phyloP scores from a whole-genome alignment of 2,113 vertebrate genomes.

The Reinhardtius hippoglossoides region DNA sequence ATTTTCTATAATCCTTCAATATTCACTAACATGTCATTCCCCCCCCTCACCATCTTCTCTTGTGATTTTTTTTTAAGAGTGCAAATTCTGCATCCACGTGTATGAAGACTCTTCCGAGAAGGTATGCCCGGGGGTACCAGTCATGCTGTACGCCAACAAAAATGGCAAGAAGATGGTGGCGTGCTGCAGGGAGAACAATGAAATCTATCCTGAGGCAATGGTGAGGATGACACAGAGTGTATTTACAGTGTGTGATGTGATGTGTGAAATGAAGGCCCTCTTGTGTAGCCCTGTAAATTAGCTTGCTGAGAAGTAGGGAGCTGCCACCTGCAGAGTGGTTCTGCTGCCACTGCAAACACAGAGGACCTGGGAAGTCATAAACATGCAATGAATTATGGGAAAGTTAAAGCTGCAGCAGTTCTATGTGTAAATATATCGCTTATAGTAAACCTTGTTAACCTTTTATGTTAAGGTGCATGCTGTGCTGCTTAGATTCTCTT shows the following conservation, averaged over 20 bases:
- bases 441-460: no score
- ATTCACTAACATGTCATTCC: no score
- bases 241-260: no score
- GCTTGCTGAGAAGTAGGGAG: no score
- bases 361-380: neutral
- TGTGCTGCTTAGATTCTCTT: no score
- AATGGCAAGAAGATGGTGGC: neutral
- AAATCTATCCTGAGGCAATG: conserved; percentile 16
- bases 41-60: no score
- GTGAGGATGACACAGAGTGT: conserved; percentile 35
- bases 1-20: no score
- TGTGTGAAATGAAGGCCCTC: no score
- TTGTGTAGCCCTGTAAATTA: no score
- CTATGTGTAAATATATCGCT: neutral
- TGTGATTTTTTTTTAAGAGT: conserved; percentile 16
- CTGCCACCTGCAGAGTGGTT: no score
- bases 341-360: neutral
- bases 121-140: fast-evolving
- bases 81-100: conserved; percentile 16
- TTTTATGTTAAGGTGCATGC: no score
- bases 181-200: neutral
- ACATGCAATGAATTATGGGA: neutral
- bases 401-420: neutral
- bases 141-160: conserved; percentile 38
- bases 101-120: fast-evolving